phyloP scores from a whole-genome alignment of 2,888 invertebrate genomes.

The Eristalis intricaria region DNA sequence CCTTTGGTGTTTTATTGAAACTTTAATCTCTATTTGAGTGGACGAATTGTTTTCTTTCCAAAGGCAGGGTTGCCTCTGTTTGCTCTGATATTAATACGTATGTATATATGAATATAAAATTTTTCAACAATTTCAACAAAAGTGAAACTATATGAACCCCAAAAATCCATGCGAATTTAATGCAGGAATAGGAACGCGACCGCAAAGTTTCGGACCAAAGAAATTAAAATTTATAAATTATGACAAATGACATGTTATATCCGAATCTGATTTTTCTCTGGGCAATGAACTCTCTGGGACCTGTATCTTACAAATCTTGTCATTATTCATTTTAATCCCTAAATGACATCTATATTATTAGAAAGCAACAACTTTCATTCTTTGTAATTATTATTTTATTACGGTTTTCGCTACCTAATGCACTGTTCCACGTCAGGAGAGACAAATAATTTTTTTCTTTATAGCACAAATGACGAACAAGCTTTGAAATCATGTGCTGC shows the following conservation, averaged over 20 bases:
- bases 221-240: not conserved
- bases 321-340: not conserved
- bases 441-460: slow-evolving; percentile 38
- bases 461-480: slow-evolving; percentile 29
- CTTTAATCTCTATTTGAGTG: too few species aligned
- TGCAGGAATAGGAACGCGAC: not conserved
- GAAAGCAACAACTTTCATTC: slow-evolving; percentile 64
- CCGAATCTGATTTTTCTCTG: not conserved
- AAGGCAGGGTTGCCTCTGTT: not conserved
- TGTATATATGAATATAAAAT: too few species aligned
- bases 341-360: slow-evolving; percentile 45
- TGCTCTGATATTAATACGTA: not conserved
- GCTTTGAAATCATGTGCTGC: slow-evolving; percentile 36
- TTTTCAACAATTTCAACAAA: not conserved
- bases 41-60: too few species aligned
- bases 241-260: not conserved
- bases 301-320: not conserved
- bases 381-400: slow-evolving; percentile 32
- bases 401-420: slow-evolving; percentile 46
- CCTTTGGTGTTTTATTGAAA: too few species aligned
- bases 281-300: not conserved
- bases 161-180: not conserved
- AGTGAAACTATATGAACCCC: not conserved
- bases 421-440: slow-evolving; percentile 54
- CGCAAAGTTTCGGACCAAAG: not conserved